Conservation (phyloP, 2,113 vertebrate genomes). For the Protomyctophum bolini region DNA sequence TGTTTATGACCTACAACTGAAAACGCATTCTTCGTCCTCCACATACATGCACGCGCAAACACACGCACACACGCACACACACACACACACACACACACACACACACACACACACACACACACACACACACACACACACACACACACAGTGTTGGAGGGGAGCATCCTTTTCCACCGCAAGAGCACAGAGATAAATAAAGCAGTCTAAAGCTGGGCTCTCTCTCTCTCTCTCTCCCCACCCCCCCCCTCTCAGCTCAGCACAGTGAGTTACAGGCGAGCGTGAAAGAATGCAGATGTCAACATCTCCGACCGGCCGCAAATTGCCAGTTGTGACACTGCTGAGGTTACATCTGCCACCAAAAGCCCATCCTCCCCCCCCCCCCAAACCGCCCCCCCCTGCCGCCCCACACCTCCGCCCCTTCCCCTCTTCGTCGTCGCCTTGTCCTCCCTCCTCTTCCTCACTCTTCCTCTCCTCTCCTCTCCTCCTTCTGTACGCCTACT, state of each 20-base stretch:
- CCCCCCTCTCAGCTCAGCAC: constrained; percentile 11
- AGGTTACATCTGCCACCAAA: constrained; percentile 62
- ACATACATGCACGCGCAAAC: background rate
- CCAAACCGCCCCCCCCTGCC: background rate
- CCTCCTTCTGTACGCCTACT: too few species aligned
- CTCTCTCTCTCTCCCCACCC: too few species aligned
- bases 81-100: too few species aligned
- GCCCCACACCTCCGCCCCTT: constrained; percentile 12
- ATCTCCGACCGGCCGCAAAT: constrained; percentile 70
- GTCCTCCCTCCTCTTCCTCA: too few species aligned
- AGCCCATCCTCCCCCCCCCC: background rate
- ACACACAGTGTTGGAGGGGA: constrained; percentile 21
- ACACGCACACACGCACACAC: too few species aligned
- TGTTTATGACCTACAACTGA: too few species aligned
- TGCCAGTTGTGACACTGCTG: constrained; percentile 71
- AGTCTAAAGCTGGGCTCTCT: constrained; percentile 52
- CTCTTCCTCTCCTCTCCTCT: too few species aligned
- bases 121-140: background rate
- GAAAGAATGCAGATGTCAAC: constrained; percentile 78
- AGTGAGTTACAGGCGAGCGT: constrained; percentile 50
- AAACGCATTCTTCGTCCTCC: background rate
- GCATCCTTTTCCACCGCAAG: constrained; percentile 48
- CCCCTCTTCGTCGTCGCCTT: constrained; percentile 11
- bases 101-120: constrained; percentile 12
- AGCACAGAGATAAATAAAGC: constrained; percentile 73